A percentile compares a stretch with the other conserved stretches of the same genome.
Evolutionary conservation across 1,140 invertebrate genomes (phyloP).

Genomic region (Polypedilum pembai): DNA sequence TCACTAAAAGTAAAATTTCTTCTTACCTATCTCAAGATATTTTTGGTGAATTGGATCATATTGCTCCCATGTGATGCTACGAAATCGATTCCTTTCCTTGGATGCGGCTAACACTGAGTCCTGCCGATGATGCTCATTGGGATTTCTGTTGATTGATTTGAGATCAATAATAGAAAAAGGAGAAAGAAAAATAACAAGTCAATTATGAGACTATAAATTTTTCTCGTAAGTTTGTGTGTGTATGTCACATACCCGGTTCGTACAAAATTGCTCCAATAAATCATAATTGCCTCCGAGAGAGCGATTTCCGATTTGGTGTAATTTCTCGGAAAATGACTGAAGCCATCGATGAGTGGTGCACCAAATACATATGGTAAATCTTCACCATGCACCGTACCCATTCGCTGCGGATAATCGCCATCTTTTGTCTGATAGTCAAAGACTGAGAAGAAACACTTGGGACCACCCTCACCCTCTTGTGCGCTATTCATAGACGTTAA

Average conservation of each 20-base stretch:
- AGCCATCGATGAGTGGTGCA: conserved; percentile 67
- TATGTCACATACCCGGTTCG: conserved; percentile 78
- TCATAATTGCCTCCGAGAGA: conserved; percentile 86
- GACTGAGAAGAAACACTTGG: conserved; percentile 82
- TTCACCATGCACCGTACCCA: conserved; percentile 86
- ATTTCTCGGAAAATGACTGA: conserved; percentile 76
- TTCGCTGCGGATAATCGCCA: conserved; percentile 77
- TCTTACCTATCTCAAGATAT: conserved; percentile 85
- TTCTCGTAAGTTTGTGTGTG: background rate
- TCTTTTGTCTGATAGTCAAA: conserved; percentile 90
- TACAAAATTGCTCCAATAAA: conserved; percentile 94
- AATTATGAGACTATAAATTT: conserved; percentile 9
- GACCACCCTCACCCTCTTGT: conserved; percentile 41
- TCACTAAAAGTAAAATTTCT: background rate
- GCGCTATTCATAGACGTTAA: conserved; percentile 47
- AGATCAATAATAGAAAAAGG: conserved; percentile 35
- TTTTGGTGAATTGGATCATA: conserved; percentile 86
- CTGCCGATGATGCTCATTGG: conserved; percentile 73
- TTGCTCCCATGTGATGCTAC: conserved; percentile 78
- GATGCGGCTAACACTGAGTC: conserved; percentile 63
- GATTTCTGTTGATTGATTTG: conserved; percentile 57
- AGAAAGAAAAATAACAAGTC: conserved; percentile 23
- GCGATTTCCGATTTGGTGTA: conserved; percentile 84
- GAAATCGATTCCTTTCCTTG: conserved; percentile 74
- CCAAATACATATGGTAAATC: conserved; percentile 87